Base-by-base conservation (phyloP, 2,113 vertebrate species). In the Dipodomys spectabilis region DNA sequence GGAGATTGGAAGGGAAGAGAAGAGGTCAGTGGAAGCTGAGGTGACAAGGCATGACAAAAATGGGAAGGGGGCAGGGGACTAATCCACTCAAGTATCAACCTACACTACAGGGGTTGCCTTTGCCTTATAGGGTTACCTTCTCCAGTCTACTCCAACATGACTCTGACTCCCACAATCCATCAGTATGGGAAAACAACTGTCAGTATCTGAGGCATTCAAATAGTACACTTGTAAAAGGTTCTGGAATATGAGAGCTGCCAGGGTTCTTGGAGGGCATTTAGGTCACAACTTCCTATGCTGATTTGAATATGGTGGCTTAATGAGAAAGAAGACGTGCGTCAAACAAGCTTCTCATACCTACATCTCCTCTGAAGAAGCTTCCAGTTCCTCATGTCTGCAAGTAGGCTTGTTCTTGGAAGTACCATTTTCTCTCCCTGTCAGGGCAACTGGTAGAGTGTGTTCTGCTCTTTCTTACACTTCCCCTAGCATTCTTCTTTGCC, bases 151-250 rank as follows among this genome's bases (percentile, higher is more conserved):
- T 83, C 53, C 77, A 60, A 23, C 44, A 27, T 78, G 81, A 73
- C 68, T 91, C 71, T 86, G 77, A 81, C 45, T 79, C 69, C 45
- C 39, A 72, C 10, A 72, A 15, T 71, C 27, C 19, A 83, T 89
- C 68, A 71, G 74, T 57, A 78, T 25, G 49, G 39, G 77, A 72
- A 82, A 93, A 82, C 32, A 87, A 67, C n/a, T 49, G 27, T 57
- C 69, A 88, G 23, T 57, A 25, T 39, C 71, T 75, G 67, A 86
- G 25, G 49, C n/a, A 80, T 39, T 93, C 73, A 84, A 75, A n/a
- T 49, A 78, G 68, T 6, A 22, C 16, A n/a, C 22, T 82, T 78
- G 23, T 8, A 85, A 57, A 96, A 88, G 57, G 35, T 85, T 95
- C 79, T 90, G 75, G 69, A 71, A 71, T 67, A 69, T 68, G 49